Conservation (phyloP, 1,140 invertebrate genomes). For the Mylabris phalerata region DNA sequence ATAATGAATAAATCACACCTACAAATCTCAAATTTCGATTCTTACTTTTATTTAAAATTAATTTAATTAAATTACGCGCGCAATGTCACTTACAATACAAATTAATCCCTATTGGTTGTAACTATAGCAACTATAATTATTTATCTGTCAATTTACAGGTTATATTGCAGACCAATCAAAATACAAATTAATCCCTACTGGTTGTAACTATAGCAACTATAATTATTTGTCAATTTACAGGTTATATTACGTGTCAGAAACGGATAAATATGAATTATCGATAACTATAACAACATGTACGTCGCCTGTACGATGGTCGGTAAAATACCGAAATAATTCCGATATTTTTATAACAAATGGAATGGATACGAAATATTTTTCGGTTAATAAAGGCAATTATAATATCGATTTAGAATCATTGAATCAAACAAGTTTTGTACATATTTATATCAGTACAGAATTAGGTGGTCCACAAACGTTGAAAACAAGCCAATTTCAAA, state of each 20-base stretch:
- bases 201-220: too few species aligned
- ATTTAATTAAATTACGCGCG: too few species aligned
- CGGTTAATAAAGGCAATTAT: constrained; percentile 25
- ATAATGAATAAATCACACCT: too few species aligned
- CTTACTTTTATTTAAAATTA: too few species aligned
- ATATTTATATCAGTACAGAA: constrained; percentile 40
- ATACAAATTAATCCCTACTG: too few species aligned
- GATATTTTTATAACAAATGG: constrained; percentile 5
- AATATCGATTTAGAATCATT: constrained; percentile 27
- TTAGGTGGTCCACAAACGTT: constrained; percentile 33
- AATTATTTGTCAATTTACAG: constrained; percentile 13
- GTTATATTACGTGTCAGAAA: constrained; percentile 35
- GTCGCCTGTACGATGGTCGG: constrained; percentile 34
- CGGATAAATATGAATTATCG: constrained; percentile 31
- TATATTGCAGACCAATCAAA: too few species aligned
- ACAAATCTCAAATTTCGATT: too few species aligned
- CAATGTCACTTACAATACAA: too few species aligned
- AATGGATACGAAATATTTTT: constrained; percentile 10
- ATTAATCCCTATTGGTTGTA: too few species aligned
- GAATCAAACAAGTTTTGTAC: constrained; percentile 35
- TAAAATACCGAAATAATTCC: constrained; percentile 11
- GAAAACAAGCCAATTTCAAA: constrained; percentile 13
- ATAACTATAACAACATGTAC: constrained; percentile 41
- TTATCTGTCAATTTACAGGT: constrained; percentile 20
- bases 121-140: too few species aligned